phyloP scores from a whole-genome alignment of 2,888 invertebrate genomes.

The Luperina nickerlii region DNA sequence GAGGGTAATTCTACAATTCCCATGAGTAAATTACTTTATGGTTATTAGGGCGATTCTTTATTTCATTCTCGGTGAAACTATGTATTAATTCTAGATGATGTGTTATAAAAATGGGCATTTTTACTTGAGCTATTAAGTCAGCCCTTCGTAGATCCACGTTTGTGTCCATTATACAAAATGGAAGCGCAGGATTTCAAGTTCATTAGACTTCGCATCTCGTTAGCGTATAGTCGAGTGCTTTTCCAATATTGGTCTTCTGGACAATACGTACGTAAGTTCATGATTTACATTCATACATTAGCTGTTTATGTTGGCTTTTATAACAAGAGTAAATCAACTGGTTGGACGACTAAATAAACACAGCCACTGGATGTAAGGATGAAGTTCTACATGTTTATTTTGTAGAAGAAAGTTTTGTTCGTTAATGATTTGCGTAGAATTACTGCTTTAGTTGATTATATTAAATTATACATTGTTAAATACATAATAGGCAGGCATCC shows the following conservation, averaged over 20 bases:
- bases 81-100: neutral
- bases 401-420: constrained; percentile 16
- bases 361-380: constrained; percentile 40
- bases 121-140: constrained; percentile 30
- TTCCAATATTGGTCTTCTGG: constrained; percentile 87
- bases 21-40: constrained; percentile 23
- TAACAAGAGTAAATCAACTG: constrained; percentile 63
- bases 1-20: constrained; percentile 43
- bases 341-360: constrained; percentile 54
- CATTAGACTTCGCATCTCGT: constrained; percentile 88
- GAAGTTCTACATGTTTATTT: constrained; percentile 23
- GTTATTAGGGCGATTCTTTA: constrained; percentile 15
- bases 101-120: constrained; percentile 19
- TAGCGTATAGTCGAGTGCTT: constrained; percentile 86
- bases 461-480: neutral
- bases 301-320: constrained; percentile 66
- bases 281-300: constrained; percentile 68
- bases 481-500: neutral
- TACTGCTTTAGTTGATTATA: neutral
- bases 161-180: constrained; percentile 87
- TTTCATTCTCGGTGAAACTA: constrained; percentile 2
- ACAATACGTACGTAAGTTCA: constrained; percentile 70
- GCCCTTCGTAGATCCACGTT: constrained; percentile 76
- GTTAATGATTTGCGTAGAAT: neutral
- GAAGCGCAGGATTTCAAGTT: constrained; percentile 88